Conservation (phyloP, 1,140 invertebrate genomes). For the Drosophila miranda region DNA sequence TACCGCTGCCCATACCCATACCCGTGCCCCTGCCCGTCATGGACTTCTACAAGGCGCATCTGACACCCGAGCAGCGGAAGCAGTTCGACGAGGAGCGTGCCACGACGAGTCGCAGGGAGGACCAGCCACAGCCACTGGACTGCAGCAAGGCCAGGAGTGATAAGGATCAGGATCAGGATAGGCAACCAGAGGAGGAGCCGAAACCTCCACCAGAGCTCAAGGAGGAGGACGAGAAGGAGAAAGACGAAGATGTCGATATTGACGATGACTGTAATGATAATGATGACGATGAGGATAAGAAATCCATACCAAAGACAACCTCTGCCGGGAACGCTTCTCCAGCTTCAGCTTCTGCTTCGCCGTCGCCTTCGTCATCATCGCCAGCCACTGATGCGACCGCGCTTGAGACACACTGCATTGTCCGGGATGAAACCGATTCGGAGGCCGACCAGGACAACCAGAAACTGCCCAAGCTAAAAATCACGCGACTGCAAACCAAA, state of each 20-base stretch:
- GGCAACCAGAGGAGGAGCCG: slow-evolving; percentile 6
- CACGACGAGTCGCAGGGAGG: slow-evolving; percentile 30
- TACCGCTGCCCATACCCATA: slow-evolving; percentile 92
- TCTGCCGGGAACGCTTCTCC: slow-evolving; percentile 19
- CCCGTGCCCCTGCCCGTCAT: slow-evolving; percentile 91
- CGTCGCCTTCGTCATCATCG: slow-evolving; percentile 23
- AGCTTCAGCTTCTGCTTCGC: slow-evolving; percentile 24
- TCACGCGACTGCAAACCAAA: slow-evolving; percentile 84
- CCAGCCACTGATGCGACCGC: slow-evolving; percentile 21
- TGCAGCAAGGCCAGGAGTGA: slow-evolving; percentile 82
- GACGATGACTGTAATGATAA: slow-evolving; percentile 6
- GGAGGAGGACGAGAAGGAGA: slow-evolving; percentile 1
- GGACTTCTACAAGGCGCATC: slow-evolving; percentile 84
- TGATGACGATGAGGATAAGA: slow-evolving; percentile 2
- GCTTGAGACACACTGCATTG: slow-evolving; percentile 61
- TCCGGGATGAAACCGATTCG: slow-evolving; percentile 33
- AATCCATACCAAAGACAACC: slow-evolving; percentile 67
- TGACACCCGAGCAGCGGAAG: slow-evolving; percentile 68
- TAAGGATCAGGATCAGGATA: slow-evolving; percentile 20
- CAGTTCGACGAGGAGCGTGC: slow-evolving; percentile 59
- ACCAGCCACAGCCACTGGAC: slow-evolving; percentile 78
- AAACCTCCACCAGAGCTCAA: background rate
- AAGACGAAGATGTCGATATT: background rate
- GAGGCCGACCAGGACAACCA: slow-evolving; percentile 76
- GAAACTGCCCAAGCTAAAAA: slow-evolving; percentile 84